Evolutionary conservation across 1,140 invertebrate genomes (phyloP).

Genomic region (Brachionus plicatilis): DNA sequence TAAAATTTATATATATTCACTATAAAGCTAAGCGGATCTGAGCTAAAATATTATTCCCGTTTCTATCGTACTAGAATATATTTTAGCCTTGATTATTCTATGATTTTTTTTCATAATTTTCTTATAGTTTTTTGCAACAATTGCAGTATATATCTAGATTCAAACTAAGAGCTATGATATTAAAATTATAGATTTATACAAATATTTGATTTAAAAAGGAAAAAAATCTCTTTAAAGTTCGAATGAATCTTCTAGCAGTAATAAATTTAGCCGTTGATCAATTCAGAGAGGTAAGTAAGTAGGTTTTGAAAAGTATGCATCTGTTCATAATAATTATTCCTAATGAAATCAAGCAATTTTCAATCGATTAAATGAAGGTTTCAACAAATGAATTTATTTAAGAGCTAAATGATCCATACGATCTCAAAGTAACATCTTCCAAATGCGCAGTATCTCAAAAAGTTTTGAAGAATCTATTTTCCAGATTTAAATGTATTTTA

Average conservation of each 20-base stretch:
- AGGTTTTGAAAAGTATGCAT: neutral
- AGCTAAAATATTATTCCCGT: too few species aligned
- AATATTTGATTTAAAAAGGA: neutral
- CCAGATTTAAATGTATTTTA: neutral
- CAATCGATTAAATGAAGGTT: neutral
- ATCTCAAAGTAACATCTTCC: neutral
- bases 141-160: neutral
- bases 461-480: neutral
- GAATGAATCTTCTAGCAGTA: neutral
- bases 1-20: too few species aligned
- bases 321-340: neutral
- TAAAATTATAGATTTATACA: neutral
- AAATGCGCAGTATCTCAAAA: neutral
- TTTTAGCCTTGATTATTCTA: neutral
- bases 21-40: too few species aligned
- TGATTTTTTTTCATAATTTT: neutral
- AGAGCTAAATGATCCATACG: neutral
- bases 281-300: neutral
- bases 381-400: neutral
- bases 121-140: neutral
- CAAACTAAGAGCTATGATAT: neutral
- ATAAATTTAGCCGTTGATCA: neutral
- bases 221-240: neutral
- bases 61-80: neutral
- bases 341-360: neutral